Base-by-base conservation (phyloP, 2,113 vertebrate genomes). In the Mixornis gularis region DNA sequence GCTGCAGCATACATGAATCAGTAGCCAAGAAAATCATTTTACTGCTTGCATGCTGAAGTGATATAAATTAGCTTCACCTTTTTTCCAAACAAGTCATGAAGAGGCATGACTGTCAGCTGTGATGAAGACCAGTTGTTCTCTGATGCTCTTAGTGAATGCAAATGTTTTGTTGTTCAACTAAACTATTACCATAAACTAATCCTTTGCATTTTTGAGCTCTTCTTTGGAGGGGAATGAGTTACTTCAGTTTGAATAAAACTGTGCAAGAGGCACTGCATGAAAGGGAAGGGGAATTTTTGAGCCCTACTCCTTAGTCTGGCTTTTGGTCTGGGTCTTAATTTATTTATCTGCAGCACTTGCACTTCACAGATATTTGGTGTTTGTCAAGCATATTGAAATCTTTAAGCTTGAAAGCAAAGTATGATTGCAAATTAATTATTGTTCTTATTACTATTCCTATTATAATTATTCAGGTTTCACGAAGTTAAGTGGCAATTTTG, bases 11-110 rank as follows among this genome's bases (percentile, higher is more conserved):
- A 41, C 21, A 19, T 51, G 74, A 91, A 77, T 59, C 56, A 24
- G 64, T 64, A 90, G 48, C 48, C 72, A 95, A 80, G 38, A 74
- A 88, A 92, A 87, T 22, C 41, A 43, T 83, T 89, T 87, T 82
- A 46, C 38, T 85, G 12, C 74, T 79, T 85, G 46, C 40, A n/a
- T 56, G 16, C 24, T 90, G 59, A 69, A 82, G 43, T 85, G 26
- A 60, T 53, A 70, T 36, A 79, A 91, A 86, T 68, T 71, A 56
- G 64, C 69, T 70, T 85, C 90, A 77, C 8, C 7, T 14, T 36
- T 79, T 91, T 62, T 43, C 56, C 62, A 84, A 51, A 68, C 48
- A 84, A 86, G 16, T 64, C 19, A 34, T 48, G 49, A 79, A 84
- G 43, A 93, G 44, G 63, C n/a, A 34, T 68, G 79, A 63, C 30